Base-by-base conservation (phyloP, 2,797 vertebrate species). In the Chloroceryle inda region DNA sequence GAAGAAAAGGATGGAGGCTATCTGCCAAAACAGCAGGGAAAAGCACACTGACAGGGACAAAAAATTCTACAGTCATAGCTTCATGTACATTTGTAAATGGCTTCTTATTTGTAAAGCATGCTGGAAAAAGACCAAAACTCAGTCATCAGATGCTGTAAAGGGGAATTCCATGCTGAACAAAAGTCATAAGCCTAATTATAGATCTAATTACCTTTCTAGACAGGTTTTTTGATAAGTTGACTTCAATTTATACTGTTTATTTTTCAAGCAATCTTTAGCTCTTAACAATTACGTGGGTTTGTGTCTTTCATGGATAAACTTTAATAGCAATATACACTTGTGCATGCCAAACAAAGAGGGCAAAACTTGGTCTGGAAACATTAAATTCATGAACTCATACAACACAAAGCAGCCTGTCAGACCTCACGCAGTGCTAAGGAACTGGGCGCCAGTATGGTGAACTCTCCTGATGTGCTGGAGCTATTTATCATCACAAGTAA, bases 131-230 rank as follows among this genome's bases (percentile, higher is more conserved):
- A 92, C 94, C 95, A 96, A 97, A 95, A 42, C 74, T 75, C 93
- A 92, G 71, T 78, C 88, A 80, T 59, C 74, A 91, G 89, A 95
- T 89, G 79, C 66, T 24, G 47, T 78, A 88, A 89, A 78, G 97
- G 97, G 97, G 94, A 98, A 98, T 97, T 98, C 97, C 98, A 79
- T 9, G 13, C 53, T 71, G 86, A 95, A 37, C 77, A 95, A 52
- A 91, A 94, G 63, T 68, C 45, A 58, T 86, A 79, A 71, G 78
- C 40, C 69, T 93, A 89, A 91, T 95, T 78, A 82, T 6, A 95
- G 79, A 50, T 69, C 61, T 94, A 93, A 96, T 95, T 93, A 93
- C 84, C 92, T 95, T 96, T 96, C 92, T 87, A 92, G 71, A 77
- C 62, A 96, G 76, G 84, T 87, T 96, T 52, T 97, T 87, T 90